Evolutionary conservation across 2,113 vertebrate genomes (phyloP).

Genomic region (Ptilonorhynchus violaceus): DNA sequence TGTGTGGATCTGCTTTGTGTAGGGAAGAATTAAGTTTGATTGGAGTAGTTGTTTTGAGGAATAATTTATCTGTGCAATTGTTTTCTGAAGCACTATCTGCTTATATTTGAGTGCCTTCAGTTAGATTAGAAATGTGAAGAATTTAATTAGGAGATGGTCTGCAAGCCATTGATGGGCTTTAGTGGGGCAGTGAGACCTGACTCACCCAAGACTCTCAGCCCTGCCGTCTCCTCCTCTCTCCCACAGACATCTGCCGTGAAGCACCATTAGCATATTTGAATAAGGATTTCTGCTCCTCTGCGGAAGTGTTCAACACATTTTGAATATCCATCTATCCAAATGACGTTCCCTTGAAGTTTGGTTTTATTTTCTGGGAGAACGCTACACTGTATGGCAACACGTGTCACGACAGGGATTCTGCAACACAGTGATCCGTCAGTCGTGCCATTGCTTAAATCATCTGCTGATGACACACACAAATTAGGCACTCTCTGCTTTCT

Average conservation of each 20-base stretch:
- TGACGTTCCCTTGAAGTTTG: background rate
- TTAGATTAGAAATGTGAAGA: background rate
- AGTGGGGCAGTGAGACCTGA: background rate
- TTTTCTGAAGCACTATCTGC: background rate
- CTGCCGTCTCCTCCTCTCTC: background rate
- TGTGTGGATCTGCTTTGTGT: conserved; percentile 10
- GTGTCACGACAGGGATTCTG: background rate
- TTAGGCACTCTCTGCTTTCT: background rate
- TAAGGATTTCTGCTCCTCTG: background rate
- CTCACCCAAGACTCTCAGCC: background rate
- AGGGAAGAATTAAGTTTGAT: conserved; percentile 20
- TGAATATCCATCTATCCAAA: background rate
- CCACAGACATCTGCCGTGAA: background rate
- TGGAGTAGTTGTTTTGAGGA: conserved; percentile 25
- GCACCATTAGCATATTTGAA: background rate
- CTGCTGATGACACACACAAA: background rate
- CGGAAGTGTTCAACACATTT: background rate
- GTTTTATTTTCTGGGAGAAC: background rate
- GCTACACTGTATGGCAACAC: background rate
- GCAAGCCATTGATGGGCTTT: background rate
- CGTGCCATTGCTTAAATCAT: background rate
- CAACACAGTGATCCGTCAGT: background rate
- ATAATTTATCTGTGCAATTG: conserved; percentile 34
- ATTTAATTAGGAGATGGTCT: background rate
- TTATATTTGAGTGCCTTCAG: background rate